Conservation (phyloP, 2,888 invertebrate genomes). For the Cynaeus angustus region DNA sequence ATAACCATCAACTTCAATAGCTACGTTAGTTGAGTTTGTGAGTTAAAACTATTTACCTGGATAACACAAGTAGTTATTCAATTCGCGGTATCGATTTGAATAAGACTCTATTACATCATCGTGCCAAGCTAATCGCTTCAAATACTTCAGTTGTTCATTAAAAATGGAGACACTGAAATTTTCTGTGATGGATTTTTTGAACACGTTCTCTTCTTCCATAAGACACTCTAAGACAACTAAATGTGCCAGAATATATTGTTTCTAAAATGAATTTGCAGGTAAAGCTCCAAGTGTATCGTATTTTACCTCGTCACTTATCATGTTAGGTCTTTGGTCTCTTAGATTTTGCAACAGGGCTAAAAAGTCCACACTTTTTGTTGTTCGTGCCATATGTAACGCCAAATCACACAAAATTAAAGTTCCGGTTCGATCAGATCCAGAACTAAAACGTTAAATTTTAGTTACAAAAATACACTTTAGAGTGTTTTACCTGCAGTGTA, state of each 20-base stretch:
- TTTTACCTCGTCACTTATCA: constrained; percentile 15
- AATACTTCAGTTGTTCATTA: constrained; percentile 7
- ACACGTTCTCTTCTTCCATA: constrained; percentile 16
- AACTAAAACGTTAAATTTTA: constrained; percentile 12
- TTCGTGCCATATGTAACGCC: constrained; percentile 11
- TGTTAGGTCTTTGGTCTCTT: constrained; percentile 21
- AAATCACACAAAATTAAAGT: constrained; percentile 27
- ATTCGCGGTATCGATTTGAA: neutral
- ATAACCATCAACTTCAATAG: constrained; percentile 20
- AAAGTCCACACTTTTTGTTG: constrained; percentile 10
- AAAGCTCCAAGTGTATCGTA: neutral
- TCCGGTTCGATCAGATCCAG: constrained; percentile 18
- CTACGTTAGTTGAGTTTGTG: neutral
- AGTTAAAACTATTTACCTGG: neutral
- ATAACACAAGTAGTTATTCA: too few relatives aligned
- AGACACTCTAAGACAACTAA: constrained; percentile 20
- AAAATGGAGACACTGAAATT: neutral
- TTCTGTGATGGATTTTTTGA: constrained; percentile 8
- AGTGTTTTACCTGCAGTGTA: constrained; percentile 20
- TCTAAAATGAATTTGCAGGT: constrained; percentile 3
- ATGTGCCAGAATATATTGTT: constrained; percentile 25
- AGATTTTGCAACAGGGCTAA: constrained; percentile 12
- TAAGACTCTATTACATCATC: neutral
- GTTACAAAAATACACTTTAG: neutral
- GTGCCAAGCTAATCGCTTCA: constrained; percentile 8